Conservation (phyloP, 2,797 vertebrate genomes). For the Echiichthys vipera region DNA sequence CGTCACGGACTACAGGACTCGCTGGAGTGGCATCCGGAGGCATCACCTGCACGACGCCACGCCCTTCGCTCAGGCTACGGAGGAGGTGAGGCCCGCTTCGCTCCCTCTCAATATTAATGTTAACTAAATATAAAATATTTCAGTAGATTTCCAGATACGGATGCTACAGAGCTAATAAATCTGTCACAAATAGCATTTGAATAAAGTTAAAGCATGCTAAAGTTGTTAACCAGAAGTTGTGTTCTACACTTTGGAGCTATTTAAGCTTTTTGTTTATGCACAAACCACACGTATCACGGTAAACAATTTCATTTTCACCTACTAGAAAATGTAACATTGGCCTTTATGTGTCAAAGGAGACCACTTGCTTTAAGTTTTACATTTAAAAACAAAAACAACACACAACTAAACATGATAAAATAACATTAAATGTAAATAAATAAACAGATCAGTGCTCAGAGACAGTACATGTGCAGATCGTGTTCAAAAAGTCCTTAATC, state of each 20-base stretch:
- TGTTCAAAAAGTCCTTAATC: too few species aligned
- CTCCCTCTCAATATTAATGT: not conserved
- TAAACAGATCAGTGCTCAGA: too few species aligned
- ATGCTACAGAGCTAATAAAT: not conserved
- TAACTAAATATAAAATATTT: too few species aligned
- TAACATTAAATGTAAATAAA: too few species aligned
- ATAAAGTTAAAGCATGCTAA: not conserved
- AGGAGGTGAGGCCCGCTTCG: constrained; percentile 84
- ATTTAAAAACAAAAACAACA: too few species aligned
- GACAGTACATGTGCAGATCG: too few species aligned
- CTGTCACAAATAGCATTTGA: not conserved
- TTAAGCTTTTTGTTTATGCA: not conserved
- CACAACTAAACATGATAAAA: too few species aligned
- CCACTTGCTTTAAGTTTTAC: too few species aligned
- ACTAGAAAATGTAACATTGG: not conserved
- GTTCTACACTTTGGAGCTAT: not conserved
- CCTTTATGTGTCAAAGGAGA: not conserved
- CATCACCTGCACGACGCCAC: constrained; percentile 86
- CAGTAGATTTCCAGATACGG: not conserved
- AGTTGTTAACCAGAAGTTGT: too few species aligned
- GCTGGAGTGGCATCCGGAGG: constrained; percentile 92
- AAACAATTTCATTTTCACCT: not conserved
- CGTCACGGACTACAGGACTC: constrained; percentile 90
- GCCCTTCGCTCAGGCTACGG: constrained; percentile 86
- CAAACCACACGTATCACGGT: not conserved